Evolutionary conservation across 2,888 invertebrate genomes (phyloP).

Genomic region (Agelastica alni): DNA sequence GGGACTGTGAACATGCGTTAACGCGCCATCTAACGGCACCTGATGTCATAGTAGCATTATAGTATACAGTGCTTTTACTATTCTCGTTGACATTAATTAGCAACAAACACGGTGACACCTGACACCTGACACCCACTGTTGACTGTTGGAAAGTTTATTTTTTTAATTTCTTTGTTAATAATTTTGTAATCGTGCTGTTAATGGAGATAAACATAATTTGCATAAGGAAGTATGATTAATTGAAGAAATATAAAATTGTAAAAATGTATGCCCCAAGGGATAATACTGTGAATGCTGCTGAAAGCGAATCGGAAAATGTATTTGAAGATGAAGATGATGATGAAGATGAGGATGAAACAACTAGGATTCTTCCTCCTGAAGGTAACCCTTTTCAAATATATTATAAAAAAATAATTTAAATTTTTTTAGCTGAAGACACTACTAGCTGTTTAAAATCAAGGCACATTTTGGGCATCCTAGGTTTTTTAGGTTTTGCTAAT

Average conservation of each 20-base stretch:
- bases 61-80: too few relatives aligned
- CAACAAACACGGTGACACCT: background rate
- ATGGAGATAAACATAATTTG: too few relatives aligned
- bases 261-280: conserved; percentile 38
- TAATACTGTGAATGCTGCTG: conserved; percentile 31
- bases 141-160: conserved; percentile 1
- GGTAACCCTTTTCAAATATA: conserved; percentile 45
- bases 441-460: conserved; percentile 73
- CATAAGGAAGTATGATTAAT: too few relatives aligned
- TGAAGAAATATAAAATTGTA: too few relatives aligned
- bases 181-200: conserved; percentile 1
- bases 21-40: too few relatives aligned
- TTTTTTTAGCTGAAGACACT: conserved; percentile 63
- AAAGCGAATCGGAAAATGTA: background rate
- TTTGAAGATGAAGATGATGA: conserved; percentile 41
- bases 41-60: too few relatives aligned
- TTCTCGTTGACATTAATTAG: background rate
- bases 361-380: conserved; percentile 55
- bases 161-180: conserved; percentile 15
- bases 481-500: conserved; percentile 85
- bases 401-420: conserved; percentile 6
- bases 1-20: too few relatives aligned
- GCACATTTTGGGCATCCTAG: conserved; percentile 79
- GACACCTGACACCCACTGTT: conserved; percentile 10
- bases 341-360: conserved; percentile 53